Evolutionary conservation across 1,140 invertebrate species (phyloP), one percentile per base, ranked within the genome.

Genomic region (Sarcophaga peregrina): DNA sequence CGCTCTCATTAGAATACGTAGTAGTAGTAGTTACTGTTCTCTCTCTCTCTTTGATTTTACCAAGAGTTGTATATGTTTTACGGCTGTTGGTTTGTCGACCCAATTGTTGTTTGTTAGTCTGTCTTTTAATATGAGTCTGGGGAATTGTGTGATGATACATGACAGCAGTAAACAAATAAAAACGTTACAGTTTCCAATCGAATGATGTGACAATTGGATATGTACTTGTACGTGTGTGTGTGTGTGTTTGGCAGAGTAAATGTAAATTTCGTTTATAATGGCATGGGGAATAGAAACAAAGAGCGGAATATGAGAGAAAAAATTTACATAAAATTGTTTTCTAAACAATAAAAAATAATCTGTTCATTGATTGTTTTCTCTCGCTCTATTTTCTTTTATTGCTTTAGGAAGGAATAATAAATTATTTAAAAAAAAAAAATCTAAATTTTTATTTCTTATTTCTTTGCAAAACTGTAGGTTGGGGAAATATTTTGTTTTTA

Each of bases 261-360:
- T 62, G 58, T 62, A 62, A n/a, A 7, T 17, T 62, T 17, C 58
- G 20, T 72, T 20, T 72, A 72, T 20, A n/a, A 72, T 8, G 25
- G 17, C 62, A 20, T 68, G n/a, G n/a, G n/a, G 15, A 58, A 58
- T 15, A 37, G 25, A 37, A 37, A 37, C 25, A 37, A 37, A 37
- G 25, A 37, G 25, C 1, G 25, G 54, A 52, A 20, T 0, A 9
- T 8, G n/a, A 7, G 7, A 68, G 4, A 37, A 17, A 8, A 78
- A n/a, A 52, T 78, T 78, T 78, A 50, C 75, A 78, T 78, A 78
- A 78, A 78, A 78, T 78, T 78, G 75, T 20, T 37, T 37, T 37
- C 75, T 78, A 50, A 78, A 78, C 75, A 78, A 78, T 78, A 78
- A 78, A 78, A 25, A 52, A 78, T 78, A 78, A 78, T 78, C 75